Evolutionary conservation across 2,113 vertebrate genomes (phyloP).

Genomic region (Hylia prasina): DNA sequence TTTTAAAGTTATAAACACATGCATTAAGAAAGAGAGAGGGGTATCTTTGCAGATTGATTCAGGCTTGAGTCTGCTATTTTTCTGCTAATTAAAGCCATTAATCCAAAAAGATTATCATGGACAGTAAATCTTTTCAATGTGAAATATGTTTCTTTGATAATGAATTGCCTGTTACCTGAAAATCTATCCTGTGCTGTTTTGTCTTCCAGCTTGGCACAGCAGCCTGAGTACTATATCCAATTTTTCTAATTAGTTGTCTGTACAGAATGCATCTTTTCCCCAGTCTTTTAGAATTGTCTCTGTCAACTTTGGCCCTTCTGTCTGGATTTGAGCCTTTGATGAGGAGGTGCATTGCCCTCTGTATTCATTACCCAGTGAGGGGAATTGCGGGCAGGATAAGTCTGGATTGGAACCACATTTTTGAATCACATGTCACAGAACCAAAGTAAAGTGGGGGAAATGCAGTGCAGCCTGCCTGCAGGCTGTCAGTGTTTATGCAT

Average conservation of each 20-base stretch:
- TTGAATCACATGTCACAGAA: neutral
- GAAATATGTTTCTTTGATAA: neutral
- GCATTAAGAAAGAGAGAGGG: neutral
- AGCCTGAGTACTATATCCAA: neutral
- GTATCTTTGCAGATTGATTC: neutral
- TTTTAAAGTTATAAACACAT: neutral
- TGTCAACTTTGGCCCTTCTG: neutral
- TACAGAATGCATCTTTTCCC: neutral
- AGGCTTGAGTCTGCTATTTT: neutral
- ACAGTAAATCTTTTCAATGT: neutral
- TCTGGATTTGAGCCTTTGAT: neutral
- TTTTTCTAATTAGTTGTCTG: constrained; percentile 24
- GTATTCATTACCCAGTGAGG: neutral
- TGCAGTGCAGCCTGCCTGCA: neutral
- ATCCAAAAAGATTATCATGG: neutral
- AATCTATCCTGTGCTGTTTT: neutral
- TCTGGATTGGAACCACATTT: neutral
- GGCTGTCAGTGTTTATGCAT: neutral
- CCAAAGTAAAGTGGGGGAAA: neutral
- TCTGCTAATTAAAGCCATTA: constrained; percentile 37
- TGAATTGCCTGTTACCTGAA: neutral
- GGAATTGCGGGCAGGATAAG: neutral
- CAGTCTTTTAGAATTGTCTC: neutral
- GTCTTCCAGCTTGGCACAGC: neutral
- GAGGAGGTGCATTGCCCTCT: neutral